A percentile compares a stretch with the other conserved stretches of the same genome.
Evolutionary conservation across 2,888 invertebrate species (phyloP).

Genomic region (Leptinotarsa tumamoca): DNA sequence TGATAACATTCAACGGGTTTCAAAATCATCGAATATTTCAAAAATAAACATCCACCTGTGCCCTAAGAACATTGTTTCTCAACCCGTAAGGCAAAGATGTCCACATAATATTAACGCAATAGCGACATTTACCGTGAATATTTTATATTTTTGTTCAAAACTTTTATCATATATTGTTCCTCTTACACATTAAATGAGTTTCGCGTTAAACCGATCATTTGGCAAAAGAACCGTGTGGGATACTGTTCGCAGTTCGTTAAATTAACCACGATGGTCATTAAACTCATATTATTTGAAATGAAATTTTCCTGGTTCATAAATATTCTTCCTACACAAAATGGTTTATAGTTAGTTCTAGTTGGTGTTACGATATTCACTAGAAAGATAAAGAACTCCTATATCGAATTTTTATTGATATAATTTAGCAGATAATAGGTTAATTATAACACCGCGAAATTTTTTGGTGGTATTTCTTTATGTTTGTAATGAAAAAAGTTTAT

Average conservation of each 20-base stretch:
- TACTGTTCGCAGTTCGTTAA: background rate
- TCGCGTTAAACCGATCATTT: background rate
- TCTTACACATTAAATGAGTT: background rate
- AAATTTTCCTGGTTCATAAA: slow-evolving; percentile 2
- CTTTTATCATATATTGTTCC: background rate
- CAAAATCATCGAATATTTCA: too few relatives aligned
- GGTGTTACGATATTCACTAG: too few relatives aligned
- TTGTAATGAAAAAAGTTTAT: too few relatives aligned
- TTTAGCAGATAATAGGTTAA: too few relatives aligned
- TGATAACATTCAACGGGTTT: too few relatives aligned
- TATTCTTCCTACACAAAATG: background rate
- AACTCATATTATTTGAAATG: background rate
- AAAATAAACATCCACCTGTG: too few relatives aligned
- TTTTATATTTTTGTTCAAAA: background rate
- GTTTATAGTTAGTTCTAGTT: background rate
- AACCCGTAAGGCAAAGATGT: too few relatives aligned
- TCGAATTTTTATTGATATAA: background rate
- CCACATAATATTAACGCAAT: too few relatives aligned
- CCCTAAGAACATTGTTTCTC: too few relatives aligned
- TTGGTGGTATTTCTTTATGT: too few relatives aligned
- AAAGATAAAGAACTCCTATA: background rate
- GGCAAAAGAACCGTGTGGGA: background rate
- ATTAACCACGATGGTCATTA: background rate
- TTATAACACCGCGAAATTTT: too few relatives aligned
- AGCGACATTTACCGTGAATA: too few relatives aligned